phyloP scores from a whole-genome alignment of 2,113 vertebrate genomes.

The Motacilla alba region DNA sequence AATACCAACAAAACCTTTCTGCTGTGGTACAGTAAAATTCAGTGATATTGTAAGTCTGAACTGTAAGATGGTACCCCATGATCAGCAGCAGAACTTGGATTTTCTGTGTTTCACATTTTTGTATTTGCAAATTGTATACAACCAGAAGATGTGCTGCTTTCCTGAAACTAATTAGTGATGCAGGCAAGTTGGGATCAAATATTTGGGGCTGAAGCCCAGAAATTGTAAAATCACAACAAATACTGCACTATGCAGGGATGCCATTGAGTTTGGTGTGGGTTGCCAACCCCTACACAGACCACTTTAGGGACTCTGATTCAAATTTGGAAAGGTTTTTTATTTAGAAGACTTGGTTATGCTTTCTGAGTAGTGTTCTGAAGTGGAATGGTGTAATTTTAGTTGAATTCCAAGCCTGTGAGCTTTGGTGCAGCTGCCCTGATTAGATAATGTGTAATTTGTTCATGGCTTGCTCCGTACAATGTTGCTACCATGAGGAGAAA shows the following conservation, averaged over 20 bases:
- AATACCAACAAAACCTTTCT: accelerated
- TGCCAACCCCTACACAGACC: background rate
- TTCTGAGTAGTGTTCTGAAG: background rate
- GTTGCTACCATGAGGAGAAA: background rate
- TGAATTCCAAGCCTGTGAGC: background rate
- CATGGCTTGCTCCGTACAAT: background rate
- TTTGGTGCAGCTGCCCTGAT: background rate
- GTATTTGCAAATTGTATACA: background rate
- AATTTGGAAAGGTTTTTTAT: background rate
- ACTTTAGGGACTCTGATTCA: background rate
- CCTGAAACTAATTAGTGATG: background rate
- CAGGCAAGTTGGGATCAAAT: background rate
- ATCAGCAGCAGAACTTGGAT: background rate
- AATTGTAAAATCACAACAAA: background rate
- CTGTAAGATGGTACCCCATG: background rate
- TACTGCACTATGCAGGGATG: background rate
- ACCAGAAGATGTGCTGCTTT: background rate
- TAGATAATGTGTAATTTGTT: background rate
- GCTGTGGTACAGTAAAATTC: background rate
- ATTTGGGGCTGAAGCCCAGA: background rate
- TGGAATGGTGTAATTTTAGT: background rate
- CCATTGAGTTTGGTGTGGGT: background rate
- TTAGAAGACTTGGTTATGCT: background rate
- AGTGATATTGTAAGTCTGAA: background rate
- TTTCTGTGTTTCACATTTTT: background rate